Percentiles rank a stretch among this genome's conserved stretches.
Evolutionary conservation across 2,888 invertebrate genomes (phyloP).

Genomic region (Podabrus alpinus): DNA sequence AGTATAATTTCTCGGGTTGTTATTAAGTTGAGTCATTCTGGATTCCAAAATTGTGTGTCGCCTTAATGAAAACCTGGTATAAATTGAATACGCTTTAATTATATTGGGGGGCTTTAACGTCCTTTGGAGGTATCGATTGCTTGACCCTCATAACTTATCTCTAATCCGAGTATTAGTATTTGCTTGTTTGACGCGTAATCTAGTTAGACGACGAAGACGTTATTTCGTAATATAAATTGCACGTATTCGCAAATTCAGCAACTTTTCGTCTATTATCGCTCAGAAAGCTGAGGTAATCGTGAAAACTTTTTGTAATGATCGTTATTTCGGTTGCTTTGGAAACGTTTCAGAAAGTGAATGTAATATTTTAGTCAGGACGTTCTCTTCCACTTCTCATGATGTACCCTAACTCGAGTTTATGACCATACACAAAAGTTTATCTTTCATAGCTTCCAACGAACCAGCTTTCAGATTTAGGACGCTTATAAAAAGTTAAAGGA

Average conservation of each 20-base stretch:
- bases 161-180: constrained; percentile 17
- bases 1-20: constrained; percentile 13
- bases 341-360: constrained; percentile 16
- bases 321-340: constrained; percentile 13
- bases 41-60: constrained; percentile 9
- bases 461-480: constrained; percentile 26
- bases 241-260: constrained; percentile 8
- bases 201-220: constrained; percentile 6
- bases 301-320: constrained; percentile 16
- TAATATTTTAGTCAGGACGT: constrained; percentile 22
- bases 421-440: constrained; percentile 28
- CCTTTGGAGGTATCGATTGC: constrained; percentile 18
- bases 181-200: constrained; percentile 15
- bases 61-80: constrained; percentile 16
- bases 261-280: constrained; percentile 6
- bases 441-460: constrained; percentile 19
- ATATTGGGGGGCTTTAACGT: constrained; percentile 9
- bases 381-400: constrained; percentile 22
- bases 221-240: constrained; percentile 14
- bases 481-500: constrained; percentile 29
- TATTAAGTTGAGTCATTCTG: constrained; percentile 21
- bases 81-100: constrained; percentile 30
- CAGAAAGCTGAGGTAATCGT: neutral
- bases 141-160: constrained; percentile 15
- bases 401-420: constrained; percentile 23